phyloP scores from a whole-genome alignment of 2,113 vertebrate genomes.

The Scytalopus superciliaris region DNA sequence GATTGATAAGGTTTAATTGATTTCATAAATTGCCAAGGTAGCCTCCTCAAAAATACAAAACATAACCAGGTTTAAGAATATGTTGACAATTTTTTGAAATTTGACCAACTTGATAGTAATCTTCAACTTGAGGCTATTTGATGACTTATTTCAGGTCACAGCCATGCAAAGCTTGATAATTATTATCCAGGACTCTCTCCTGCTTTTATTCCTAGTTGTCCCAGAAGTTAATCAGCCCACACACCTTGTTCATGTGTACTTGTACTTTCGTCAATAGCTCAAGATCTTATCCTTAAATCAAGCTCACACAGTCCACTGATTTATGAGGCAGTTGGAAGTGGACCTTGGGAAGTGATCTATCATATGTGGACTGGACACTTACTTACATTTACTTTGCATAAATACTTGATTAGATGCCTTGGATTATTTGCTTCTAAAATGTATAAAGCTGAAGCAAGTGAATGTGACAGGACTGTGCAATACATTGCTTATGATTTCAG shows the following conservation, averaged over 20 bases:
- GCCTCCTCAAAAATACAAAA: not conserved
- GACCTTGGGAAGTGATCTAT: not conserved
- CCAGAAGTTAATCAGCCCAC: not conserved
- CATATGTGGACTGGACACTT: not conserved
- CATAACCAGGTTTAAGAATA: not conserved
- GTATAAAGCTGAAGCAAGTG: not conserved
- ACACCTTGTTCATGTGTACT: not conserved
- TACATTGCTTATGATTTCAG: not conserved
- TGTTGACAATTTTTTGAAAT: not conserved
- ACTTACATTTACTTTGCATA: not conserved
- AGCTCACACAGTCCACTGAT: not conserved
- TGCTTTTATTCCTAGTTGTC: not conserved
- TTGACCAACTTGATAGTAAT: not conserved
- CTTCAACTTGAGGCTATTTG: not conserved
- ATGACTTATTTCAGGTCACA: not conserved
- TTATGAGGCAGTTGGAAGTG: not conserved
- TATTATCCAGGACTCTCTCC: not conserved
- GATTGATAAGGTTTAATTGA: not conserved
- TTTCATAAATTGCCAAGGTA: not conserved
- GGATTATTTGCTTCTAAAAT: not conserved
- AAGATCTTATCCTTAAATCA: not conserved
- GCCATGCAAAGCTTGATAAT: not conserved
- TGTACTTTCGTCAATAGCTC: not conserved
- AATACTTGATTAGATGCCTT: not conserved
- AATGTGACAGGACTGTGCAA: not conserved